These are phyloP conservation scores for Synanceia verrucosa DNA, from an alignment of 2,797 vertebrate genomes.

Conservation along the genomic window DNA sequence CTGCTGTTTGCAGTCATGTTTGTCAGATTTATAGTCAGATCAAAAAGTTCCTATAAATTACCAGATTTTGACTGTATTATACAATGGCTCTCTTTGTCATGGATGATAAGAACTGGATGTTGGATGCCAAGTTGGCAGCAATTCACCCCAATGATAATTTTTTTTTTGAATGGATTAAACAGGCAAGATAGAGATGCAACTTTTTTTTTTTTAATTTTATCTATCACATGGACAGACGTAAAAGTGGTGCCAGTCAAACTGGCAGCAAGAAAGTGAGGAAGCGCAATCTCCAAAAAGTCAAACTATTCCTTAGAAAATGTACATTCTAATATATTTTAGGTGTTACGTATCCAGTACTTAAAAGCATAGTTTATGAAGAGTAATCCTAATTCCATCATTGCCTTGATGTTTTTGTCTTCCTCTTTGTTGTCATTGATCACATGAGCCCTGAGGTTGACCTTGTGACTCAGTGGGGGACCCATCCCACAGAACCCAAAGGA, in stretches of 20 bases:
- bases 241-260: rapidly evolving
- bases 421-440: neutral
- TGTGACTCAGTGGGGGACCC: neutral
- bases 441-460: neutral
- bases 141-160: no score
- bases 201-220: no score
- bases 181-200: no score
- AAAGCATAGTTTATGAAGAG: neutral
- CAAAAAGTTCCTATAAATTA: neutral
- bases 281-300: neutral
- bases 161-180: neutral
- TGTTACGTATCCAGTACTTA: neutral
- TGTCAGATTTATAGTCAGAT: neutral
- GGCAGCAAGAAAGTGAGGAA: neutral
- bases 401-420: neutral
- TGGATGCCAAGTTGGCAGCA: neutral
- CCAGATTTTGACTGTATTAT: neutral
- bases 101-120: neutral
- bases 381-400: no score
- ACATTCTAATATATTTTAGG: neutral
- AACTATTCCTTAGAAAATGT: neutral
- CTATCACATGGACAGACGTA: neutral
- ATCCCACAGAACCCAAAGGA: neutral
- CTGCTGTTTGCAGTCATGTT: neutral
- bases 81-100: neutral